These are phyloP conservation scores for Rotaria sp. DNA, from an alignment of 2,888 invertebrate genomes.

Conservation along the genomic window DNA sequence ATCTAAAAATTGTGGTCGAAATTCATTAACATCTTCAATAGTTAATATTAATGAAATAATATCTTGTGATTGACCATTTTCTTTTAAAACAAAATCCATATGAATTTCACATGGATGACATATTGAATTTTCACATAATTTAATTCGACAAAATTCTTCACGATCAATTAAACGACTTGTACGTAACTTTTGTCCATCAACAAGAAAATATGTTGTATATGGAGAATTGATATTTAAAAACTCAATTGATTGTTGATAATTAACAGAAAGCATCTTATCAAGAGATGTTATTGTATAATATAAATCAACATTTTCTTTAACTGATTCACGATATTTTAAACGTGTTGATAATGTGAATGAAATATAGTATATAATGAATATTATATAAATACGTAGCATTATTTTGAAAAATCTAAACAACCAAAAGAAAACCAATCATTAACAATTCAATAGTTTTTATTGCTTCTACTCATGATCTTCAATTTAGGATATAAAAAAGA, in stretches of 20 bases:
- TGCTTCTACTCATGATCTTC: no score
- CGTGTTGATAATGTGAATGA: not conserved
- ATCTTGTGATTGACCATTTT: constrained; percentile 13
- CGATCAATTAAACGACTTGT: constrained; percentile 23
- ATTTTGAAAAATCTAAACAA: not conserved
- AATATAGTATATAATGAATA: not conserved
- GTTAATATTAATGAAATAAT: constrained; percentile 25
- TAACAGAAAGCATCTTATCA: not conserved
- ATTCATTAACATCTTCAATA: constrained; percentile 21
- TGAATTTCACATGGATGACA: constrained; percentile 27
- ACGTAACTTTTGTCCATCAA: constrained; percentile 25
- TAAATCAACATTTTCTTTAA: constrained; percentile 19
- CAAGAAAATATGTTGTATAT: constrained; percentile 22
- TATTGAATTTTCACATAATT: constrained; percentile 6
- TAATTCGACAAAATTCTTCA: constrained; percentile 20
- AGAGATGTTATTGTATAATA: constrained; percentile 5
- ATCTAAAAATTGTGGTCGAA: constrained; percentile 9
- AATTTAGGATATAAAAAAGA: no score
- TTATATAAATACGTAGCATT: not conserved
- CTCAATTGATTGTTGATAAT: constrained; percentile 1
- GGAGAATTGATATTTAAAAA: constrained; percentile 16
- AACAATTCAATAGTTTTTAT: no score
- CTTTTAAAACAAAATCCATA: constrained; percentile 32
- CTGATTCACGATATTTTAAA: constrained; percentile 8
- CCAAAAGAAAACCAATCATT: no score